Base-by-base conservation (phyloP, 1,140 invertebrate species). In the Caenorhabditis briggsae region DNA sequence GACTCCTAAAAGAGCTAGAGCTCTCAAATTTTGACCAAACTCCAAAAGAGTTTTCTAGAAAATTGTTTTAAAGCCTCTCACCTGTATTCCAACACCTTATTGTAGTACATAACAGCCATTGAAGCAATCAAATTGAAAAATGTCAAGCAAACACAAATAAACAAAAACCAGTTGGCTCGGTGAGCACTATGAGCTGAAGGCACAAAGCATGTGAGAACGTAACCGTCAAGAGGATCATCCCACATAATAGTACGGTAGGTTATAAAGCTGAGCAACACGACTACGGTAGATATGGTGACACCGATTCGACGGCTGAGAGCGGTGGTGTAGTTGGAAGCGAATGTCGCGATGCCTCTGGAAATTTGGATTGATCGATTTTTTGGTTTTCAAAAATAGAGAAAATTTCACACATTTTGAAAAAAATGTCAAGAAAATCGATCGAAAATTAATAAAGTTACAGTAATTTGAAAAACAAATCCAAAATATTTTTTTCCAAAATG, bases 11-110 rank as follows among this genome's bases (percentile, higher is more conserved):
- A 14, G 2, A 53, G 50, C 16, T 16, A 16, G 16, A 53, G 16
- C 50, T 11, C 50, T 11, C 50, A 53, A 53, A 53, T 14, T 14
- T 11, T 8, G 9, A 53, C 12, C 16, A 12, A 53, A 53, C 9
- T 53, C 50, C 50, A 16, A 53, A 2, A 53, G 9, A 16, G 1
- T 53, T 11, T 14, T 16, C 11, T 16, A 16, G 50, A 53, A 11
- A 53, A 11, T 8, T 53, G 5, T 53, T 16, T 9, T 11, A 8
- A 53, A 8, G 50, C n/a, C 7, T 7, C n/a, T 78, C 2, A 78
- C 70, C 70, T 78, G 9, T 78, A 78, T 11, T 78, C 70, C 46
- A 78, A 78, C 20, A 7, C 20, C 46, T 78, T 78, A 41, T 78
- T 78, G 41, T 78, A 78, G n/a, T 23, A 78, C 70, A 53, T 78